Conservation (phyloP, 2,797 vertebrate species). For the Erethizon dorsatum region DNA sequence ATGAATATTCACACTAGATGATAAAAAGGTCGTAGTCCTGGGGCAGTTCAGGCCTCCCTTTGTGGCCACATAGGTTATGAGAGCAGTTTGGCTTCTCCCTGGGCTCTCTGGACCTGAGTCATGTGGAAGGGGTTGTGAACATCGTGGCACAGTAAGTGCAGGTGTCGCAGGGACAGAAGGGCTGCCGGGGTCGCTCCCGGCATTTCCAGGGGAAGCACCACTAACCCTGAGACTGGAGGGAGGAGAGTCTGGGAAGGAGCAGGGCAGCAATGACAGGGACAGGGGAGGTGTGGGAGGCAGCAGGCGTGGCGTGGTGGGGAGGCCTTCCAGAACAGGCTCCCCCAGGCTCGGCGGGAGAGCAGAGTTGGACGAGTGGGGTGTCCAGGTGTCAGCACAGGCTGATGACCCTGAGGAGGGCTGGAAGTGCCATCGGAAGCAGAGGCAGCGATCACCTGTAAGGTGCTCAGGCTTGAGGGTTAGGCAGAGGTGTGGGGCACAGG, state of each 20-base stretch:
- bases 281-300: neutral
- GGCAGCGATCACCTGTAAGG: neutral
- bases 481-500: neutral
- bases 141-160: neutral
- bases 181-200: neutral
- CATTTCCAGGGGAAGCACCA: neutral
- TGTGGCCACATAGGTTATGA: neutral
- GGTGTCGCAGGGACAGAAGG: neutral
- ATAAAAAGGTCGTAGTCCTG: neutral
- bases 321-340: neutral
- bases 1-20: neutral
- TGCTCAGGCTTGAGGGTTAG: neutral
- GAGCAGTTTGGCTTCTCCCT: neutral
- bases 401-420: neutral
- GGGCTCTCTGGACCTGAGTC: neutral
- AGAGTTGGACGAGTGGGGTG: neutral
- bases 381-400: neutral
- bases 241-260: neutral
- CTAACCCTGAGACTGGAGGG: neutral
- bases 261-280: neutral
- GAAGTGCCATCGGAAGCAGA: neutral
- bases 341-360: neutral
- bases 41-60: neutral
- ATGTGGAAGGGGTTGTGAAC: neutral
- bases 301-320: neutral